Conservation (phyloP, 1,140 invertebrate genomes). For the Andricus grossulariae region DNA sequence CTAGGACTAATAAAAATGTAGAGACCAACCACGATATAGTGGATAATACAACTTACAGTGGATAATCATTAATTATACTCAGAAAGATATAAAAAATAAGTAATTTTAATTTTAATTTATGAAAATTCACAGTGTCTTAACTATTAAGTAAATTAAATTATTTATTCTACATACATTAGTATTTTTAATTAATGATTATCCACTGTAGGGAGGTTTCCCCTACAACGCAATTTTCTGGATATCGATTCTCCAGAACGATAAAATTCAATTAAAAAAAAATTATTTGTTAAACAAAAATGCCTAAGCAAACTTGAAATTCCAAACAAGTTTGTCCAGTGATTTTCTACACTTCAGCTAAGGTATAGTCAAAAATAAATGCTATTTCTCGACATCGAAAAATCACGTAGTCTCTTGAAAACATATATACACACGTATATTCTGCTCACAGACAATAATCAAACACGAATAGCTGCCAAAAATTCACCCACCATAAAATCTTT, state of each 20-base stretch:
- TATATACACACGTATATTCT: constrained; percentile 11
- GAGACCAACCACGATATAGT: no score
- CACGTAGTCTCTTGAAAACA: constrained; percentile 6
- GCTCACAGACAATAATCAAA: constrained; percentile 20
- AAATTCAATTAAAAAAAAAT: not conserved
- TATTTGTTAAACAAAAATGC: not conserved
- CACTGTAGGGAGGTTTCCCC: no score
- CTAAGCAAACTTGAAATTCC: not conserved
- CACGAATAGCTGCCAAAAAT: constrained; percentile 10
- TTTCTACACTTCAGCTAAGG: constrained; percentile 2
- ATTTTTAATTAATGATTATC: no score
- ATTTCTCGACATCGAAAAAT: constrained; percentile 14
- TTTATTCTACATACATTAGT: no score
- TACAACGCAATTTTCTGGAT: no score
- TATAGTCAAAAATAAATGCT: constrained; percentile 29
- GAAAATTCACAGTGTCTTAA: no score
- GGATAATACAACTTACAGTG: no score
- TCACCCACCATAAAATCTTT: not conserved
- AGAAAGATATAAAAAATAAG: no score
- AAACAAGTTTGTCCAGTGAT: constrained; percentile 7
- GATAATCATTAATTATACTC: no score
- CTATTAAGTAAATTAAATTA: no score
- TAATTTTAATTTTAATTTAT: no score
- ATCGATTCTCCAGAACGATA: not conserved
- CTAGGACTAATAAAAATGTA: not conserved